These are phyloP conservation scores for Brachyptera risi DNA, from an alignment of 2,888 invertebrate genomes.

Conservation along the genomic window DNA sequence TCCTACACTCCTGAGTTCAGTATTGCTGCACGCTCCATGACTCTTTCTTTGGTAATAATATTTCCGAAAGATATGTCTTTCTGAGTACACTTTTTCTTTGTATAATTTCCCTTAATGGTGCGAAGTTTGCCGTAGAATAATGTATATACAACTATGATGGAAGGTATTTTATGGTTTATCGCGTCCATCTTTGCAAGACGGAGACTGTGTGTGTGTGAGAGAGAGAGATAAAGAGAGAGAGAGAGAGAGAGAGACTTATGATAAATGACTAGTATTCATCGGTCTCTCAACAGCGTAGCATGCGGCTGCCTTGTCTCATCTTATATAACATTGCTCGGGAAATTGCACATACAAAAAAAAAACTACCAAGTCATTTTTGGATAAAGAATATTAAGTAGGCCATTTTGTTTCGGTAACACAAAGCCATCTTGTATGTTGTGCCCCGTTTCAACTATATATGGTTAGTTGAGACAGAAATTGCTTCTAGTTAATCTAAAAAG, in stretches of 20 bases:
- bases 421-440: background rate
- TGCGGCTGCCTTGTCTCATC: background rate
- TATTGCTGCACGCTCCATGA: too few species aligned
- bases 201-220: too few species aligned
- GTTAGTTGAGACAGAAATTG: background rate
- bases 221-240: too few species aligned
- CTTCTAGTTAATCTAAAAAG: background rate
- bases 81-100: too few species aligned
- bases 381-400: background rate
- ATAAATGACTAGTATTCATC: conserved; percentile 6
- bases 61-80: too few species aligned
- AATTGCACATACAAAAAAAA: background rate
- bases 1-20: too few species aligned
- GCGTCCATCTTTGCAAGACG: background rate
- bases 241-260: background rate
- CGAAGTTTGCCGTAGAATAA: background rate
- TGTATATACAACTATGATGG: background rate
- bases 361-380: background rate
- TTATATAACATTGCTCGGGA: background rate
- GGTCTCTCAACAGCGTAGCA: background rate
- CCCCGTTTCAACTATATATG: background rate
- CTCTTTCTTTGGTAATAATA: too few species aligned
- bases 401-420: background rate
- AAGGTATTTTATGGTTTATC: background rate
- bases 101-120: background rate